Percentiles rank a stretch among this genome's conserved stretches.
Conservation (phyloP, 2,113 vertebrate species). For the Pseudonaja textilis region DNA sequence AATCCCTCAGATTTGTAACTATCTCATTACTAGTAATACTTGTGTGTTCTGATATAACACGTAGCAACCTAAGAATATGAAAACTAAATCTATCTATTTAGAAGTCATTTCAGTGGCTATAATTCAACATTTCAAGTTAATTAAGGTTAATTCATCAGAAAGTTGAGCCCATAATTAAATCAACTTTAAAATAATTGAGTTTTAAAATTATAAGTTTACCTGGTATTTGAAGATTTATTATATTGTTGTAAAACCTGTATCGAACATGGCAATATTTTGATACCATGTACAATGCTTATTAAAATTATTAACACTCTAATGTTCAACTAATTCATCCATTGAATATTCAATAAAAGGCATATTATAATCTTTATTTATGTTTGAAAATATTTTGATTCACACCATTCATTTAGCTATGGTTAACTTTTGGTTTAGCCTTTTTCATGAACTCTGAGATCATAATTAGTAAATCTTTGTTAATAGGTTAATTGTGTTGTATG, state of each 20-base stretch:
- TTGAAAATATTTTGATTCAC: not conserved
- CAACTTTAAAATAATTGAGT: not conserved
- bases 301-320: not conserved
- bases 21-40: conserved; percentile 2
- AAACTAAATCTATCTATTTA: not conserved
- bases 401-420: not conserved
- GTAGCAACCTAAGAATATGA: not conserved
- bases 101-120: not conserved
- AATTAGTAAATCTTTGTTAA: not conserved
- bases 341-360: not conserved
- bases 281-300: not conserved
- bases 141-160: not conserved
- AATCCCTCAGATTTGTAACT: conserved; percentile 22
- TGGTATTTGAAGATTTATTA: not conserved
- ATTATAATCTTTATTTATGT: not conserved
- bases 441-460: not conserved
- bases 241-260: not conserved
- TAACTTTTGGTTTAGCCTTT: not conserved
- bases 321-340: not conserved
- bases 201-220: not conserved
- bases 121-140: not conserved
- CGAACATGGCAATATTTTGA: not conserved
- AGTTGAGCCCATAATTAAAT: not conserved
- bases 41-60: not conserved
- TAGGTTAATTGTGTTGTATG: not conserved